Conservation (phyloP, 2,113 vertebrate genomes). For the Penelope pileata region DNA sequence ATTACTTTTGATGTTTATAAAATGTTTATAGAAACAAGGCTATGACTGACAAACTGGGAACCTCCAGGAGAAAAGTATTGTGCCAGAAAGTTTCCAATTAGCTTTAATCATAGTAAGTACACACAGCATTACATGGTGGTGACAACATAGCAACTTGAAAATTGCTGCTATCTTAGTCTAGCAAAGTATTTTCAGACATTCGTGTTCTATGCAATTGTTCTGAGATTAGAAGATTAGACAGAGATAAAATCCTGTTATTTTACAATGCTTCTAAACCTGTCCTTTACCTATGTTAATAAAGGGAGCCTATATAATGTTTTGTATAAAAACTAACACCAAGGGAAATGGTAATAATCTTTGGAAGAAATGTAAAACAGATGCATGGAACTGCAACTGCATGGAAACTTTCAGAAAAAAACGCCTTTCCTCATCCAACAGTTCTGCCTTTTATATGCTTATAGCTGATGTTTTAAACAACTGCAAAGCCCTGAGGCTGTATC, state of each 20-base stretch:
- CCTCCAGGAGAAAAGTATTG: background rate
- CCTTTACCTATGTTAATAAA: background rate
- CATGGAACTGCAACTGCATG: background rate
- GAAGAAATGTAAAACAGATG: background rate
- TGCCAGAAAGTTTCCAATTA: background rate
- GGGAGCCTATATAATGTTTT: background rate
- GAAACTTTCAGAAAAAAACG: background rate
- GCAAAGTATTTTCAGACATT: background rate
- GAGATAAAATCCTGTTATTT: background rate
- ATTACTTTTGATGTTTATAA: background rate
- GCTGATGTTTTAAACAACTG: background rate
- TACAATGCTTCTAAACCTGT: background rate
- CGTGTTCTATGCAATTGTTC: background rate
- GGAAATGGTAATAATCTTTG: background rate
- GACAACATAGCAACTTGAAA: background rate
- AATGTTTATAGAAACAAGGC: background rate
- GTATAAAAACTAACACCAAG: background rate
- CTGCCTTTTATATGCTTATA: background rate
- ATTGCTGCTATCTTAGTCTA: background rate
- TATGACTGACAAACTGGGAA: background rate
- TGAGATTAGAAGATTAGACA: background rate
- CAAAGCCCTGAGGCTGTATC: background rate
- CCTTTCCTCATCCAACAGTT: background rate
- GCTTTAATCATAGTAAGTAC: background rate
- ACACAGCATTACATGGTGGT: background rate